Conservation (phyloP, 2,113 vertebrate species). For the Pelobates fuscus region DNA sequence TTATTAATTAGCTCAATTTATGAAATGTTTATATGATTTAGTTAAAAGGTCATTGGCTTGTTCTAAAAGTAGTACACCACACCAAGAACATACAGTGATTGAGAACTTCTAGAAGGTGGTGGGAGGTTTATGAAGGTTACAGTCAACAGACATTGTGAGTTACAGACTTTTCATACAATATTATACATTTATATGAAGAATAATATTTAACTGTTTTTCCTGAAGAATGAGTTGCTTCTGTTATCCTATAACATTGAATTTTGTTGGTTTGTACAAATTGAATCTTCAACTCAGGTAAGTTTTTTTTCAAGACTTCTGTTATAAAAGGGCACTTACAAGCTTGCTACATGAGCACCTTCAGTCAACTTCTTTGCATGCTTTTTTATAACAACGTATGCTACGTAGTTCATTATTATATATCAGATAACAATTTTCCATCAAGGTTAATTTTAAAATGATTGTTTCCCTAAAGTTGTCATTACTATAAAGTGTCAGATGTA, state of each 20-base stretch:
- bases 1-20: too few species aligned
- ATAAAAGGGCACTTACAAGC: slow-evolving; percentile 13
- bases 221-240: slow-evolving; percentile 4
- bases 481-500: neutral
- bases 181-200: neutral
- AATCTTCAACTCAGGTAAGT: slow-evolving; percentile 65
- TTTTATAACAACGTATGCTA: neutral
- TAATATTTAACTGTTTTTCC: neutral
- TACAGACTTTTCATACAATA: neutral
- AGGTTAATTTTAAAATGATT: too few species aligned
- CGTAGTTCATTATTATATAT: too few species aligned
- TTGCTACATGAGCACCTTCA: slow-evolving; percentile 9
- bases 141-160: too few species aligned
- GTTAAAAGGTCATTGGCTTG: too few species aligned
- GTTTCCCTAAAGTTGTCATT: too few species aligned
- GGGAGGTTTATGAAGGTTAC: too few species aligned
- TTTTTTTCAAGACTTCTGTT: slow-evolving; percentile 33
- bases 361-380: slow-evolving; percentile 3
- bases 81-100: too few species aligned
- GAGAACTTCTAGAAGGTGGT: too few species aligned
- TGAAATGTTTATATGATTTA: too few species aligned
- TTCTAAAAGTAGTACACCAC: too few species aligned
- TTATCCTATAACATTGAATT: slow-evolving; percentile 26
- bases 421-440: too few species aligned
- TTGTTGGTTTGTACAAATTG: slow-evolving; percentile 56